phyloP scores from a whole-genome alignment of 2,888 invertebrate genomes.

The Agrenia bidenticulata region DNA sequence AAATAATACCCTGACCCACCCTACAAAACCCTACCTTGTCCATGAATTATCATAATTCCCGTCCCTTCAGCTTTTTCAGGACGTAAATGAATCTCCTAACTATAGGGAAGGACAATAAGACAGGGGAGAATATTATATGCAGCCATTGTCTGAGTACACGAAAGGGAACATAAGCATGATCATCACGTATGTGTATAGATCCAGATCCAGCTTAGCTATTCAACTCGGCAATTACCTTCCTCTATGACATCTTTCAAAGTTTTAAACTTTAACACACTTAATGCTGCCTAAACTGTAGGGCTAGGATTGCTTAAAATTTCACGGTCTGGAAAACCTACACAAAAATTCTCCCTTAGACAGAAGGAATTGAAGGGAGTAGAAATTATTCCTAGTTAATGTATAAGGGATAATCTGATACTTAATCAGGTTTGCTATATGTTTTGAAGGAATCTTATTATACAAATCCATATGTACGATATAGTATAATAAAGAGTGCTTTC shows the following conservation, averaged over 20 bases:
- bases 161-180: background rate
- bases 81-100: constrained; percentile 3
- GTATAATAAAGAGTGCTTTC: no score
- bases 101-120: background rate
- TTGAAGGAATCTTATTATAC: no score
- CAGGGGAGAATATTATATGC: background rate
- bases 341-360: background rate
- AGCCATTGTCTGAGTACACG: no score
- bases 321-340: background rate
- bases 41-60: constrained; percentile 9
- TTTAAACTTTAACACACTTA: no score
- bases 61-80: background rate
- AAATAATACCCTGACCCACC: constrained; percentile 46
- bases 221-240: background rate
- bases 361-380: no score
- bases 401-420: background rate
- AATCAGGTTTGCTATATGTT: no score
- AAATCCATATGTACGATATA: no score
- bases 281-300: no score
- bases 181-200: background rate
- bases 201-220: no score
- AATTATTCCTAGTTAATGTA: background rate
- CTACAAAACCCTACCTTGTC: constrained; percentile 39
- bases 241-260: background rate
- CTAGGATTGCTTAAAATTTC: background rate